phyloP scores from a whole-genome alignment of 1,140 invertebrate species.

The Hydropsyche tenuis region DNA sequence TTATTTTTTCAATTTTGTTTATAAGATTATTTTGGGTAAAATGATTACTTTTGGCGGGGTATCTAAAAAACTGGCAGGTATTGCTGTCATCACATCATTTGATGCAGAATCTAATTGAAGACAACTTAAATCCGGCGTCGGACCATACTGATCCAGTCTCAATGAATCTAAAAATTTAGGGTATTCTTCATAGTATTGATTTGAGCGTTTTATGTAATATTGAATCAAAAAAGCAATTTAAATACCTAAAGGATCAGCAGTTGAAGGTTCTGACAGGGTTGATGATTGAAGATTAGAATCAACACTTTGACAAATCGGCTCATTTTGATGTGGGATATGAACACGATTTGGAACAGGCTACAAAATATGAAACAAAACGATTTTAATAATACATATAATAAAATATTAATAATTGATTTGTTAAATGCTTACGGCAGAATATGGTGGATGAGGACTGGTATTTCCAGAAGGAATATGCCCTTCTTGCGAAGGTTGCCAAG shows the following conservation, averaged over 20 bases:
- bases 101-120: constrained; percentile 45
- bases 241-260: constrained; percentile 41
- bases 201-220: neutral
- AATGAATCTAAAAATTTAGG: constrained; percentile 43
- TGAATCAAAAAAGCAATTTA: neutral
- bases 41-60: constrained; percentile 40
- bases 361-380: constrained; percentile 4
- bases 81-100: constrained; percentile 42
- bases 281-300: constrained; percentile 21
- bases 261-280: constrained; percentile 9
- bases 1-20: neutral
- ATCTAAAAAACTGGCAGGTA: constrained; percentile 47
- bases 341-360: constrained; percentile 43
- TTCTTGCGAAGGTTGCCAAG: constrained; percentile 59
- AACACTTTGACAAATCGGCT: constrained; percentile 29
- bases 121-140: constrained; percentile 42
- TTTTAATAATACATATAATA: neutral
- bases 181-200: neutral
- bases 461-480: constrained; percentile 12
- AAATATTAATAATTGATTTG: neutral
- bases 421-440: constrained; percentile 39
- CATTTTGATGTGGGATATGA: constrained; percentile 13
- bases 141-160: constrained; percentile 37
- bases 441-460: constrained; percentile 44
- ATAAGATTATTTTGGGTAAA: neutral